Evolutionary conservation across 2,113 vertebrate genomes (phyloP), one percentile per base, ranked within the genome.

Genomic region (Saiga tatarica): DNA sequence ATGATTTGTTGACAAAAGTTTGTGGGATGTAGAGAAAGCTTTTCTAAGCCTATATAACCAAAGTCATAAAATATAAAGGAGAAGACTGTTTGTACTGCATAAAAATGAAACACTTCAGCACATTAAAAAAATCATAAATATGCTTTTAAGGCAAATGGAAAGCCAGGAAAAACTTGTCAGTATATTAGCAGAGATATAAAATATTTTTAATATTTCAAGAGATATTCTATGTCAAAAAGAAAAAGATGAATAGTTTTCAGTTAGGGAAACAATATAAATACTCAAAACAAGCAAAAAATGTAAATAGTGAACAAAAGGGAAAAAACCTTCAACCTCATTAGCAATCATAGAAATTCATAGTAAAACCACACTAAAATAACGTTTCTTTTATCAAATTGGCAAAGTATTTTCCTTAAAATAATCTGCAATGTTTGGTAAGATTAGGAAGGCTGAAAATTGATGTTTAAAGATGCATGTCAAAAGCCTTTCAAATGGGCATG

Each of bases 301-400:
- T 74, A 62, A 90, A 33, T 59, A 7, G n/a, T 89, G 59, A 84
- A 84, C 26, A 62, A 36, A 57, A 64, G 57, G 4, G 17, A 23
- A 50, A 60, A 89, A 53, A 11, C 12, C 4, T 50, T 62, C 16
- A 74, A 3, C 3, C 21, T 64, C 53, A 55, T 91, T 50, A 90
- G 6, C 12, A 90, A 74, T 79, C 36, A 53, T 78, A 96, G 30
- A 97, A 79, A 91, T 52, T 93, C 89, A 92, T 53, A 67, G 57
- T 82, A 64, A 96, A 86, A 87, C 10, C 17, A 45, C 16, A 84
- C 25, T 11, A 30, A 94, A 57, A 71, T 87, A 83, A 55, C 50
- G 96, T 94, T 93, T 89, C 52, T 50, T 93, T 97, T 89, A 87
- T 89, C 92, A 92, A 79, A 88, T 47, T 92, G 87, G 84, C 86